Base-by-base conservation (phyloP, 2,888 invertebrate genomes). In the Cephonodes hylas region DNA sequence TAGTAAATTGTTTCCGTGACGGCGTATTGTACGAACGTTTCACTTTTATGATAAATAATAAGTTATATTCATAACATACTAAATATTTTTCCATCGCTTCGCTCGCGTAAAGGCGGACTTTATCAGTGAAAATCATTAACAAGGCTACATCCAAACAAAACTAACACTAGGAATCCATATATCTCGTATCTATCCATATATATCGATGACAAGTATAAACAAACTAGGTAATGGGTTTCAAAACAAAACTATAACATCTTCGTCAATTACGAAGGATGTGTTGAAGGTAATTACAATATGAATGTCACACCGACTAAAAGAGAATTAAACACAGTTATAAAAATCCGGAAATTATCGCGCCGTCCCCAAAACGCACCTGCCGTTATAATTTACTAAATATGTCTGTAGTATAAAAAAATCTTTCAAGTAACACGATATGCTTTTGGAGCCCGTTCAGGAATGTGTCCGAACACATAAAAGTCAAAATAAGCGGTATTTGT, bases 401-500 rank as follows among this genome's bases (percentile, higher is more conserved):
- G 53, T 53, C 53, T 31, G 18, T 31, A 53, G 31, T 25, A 8
- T 18, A 18, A 18, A 15, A 48, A 18, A 53, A 18, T 18, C 53
- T 15, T 48, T 25, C 31, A 31, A 10, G 53, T 53, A 53, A 53
- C 53, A 3, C 15, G 27, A 53, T 18, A 53, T 18, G 27, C 10
- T 18, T 31, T 31, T 10, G 31, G 18, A 27, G 53, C 31, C 18
- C 27, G 53, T 18, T 53, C 53, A 18, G 53, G 27, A 31, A 27
- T 53, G 53, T 53, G 53, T 53, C 53, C 27, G 53, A 53, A 13
- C 53, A 31, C 31, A 53, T 53, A 53, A 53, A 53, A 53, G 18
- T 53, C 31, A 53, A 53, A 67, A 67, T 68, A 60, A 68, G 68
- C 73, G 69, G 69, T 60, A 27, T 15, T 31, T 15, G 18, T 53